Base-by-base conservation (phyloP, 2,888 invertebrate genomes). In the Andricus quercusramuli region DNA sequence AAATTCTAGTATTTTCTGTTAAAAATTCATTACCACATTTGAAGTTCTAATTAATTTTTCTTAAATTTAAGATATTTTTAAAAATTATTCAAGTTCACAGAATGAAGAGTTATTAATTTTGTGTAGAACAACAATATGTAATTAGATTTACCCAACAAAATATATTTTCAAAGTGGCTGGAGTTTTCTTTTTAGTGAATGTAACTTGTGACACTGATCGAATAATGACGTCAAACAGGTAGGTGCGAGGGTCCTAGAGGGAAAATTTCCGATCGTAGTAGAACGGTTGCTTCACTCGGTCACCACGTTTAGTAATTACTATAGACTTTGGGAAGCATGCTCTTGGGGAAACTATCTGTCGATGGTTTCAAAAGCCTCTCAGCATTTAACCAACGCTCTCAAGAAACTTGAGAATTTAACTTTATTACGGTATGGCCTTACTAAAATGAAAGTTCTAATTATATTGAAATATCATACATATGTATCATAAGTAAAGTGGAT, bases 271-370 rank as follows among this genome's bases (percentile, higher is more conserved):
- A 64, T 64, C 62, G 62, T 29, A 64, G 62, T 64, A 29, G 62
- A 62, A 25, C 13, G 25, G 15, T 20, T 22, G 25, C 62, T 64
- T 64, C 22, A 64, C 62, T 64, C 29, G 25, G 62, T 64, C 25
- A 64, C 62, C 62, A 56, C 56, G 62, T 64, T 64, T 64, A 29
- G 25, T 25, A 64, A 64, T 64, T 64, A 64, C 62, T 62, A 62
- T 64, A 64, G 6, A 64, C 62, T 64, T 64, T 64, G 4, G 15
- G 22, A 25, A 29, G 62, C 17, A 64, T 15, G 15, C 25, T 25
- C 13, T 64, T 2, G 62, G 25, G 25, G 25, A 64, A 64, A 64
- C 25, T 64, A 64, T 25, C 25, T 64, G 15, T 64, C 62, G 62
- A 64, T 64, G 17, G 5, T 25, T 64, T 64, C 6, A 17, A 25